phyloP scores from a whole-genome alignment of 2,113 vertebrate species.

The Connochaetes taurinus region DNA sequence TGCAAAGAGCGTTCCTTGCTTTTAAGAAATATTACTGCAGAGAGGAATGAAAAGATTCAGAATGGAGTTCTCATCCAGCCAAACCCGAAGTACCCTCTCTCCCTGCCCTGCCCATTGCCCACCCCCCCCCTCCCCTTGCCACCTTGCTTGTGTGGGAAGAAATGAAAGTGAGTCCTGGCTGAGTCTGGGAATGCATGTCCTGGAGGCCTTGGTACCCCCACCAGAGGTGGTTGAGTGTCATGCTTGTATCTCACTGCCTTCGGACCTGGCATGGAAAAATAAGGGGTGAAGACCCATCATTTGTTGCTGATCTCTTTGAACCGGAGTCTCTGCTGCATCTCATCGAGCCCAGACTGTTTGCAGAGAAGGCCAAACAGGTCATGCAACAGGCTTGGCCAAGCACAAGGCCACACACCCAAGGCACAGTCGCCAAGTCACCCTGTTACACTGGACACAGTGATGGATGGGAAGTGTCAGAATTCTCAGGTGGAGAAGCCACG shows the following conservation, averaged over 20 bases:
- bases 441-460: background rate
- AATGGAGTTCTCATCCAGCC: background rate
- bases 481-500: no score
- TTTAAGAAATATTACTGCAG: constrained; percentile 50
- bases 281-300: background rate
- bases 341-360: background rate
- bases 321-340: background rate
- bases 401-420: background rate
- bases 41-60: constrained; percentile 22
- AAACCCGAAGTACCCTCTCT: background rate
- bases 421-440: background rate
- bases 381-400: background rate
- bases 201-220: background rate
- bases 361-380: background rate
- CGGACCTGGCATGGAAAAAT: background rate
- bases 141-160: background rate
- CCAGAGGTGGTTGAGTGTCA: background rate
- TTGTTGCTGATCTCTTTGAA: background rate
- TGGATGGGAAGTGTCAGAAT: background rate
- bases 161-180: background rate
- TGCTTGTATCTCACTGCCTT: background rate
- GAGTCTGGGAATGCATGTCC: background rate
- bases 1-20: background rate
- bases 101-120: background rate
- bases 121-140: fast-evolving